A percentile compares a stretch with the other conserved stretches of the same genome.
These are phyloP conservation scores for Agrotis clavis DNA, from an alignment of 2,888 invertebrate species.

Conservation along the genomic window DNA sequence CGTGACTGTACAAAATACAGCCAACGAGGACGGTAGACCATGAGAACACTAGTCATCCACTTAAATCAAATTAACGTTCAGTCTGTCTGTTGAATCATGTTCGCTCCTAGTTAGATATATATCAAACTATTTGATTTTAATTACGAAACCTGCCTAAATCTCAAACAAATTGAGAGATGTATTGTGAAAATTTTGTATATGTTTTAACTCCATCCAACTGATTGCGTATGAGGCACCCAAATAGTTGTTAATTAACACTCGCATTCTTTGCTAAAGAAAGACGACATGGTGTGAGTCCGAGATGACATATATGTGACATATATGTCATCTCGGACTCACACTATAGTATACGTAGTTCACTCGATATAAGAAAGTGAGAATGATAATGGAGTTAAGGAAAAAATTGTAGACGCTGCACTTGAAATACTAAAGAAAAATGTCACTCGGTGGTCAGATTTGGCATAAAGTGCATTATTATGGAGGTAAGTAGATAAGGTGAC, in stretches of 20 bases:
- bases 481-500: constrained; percentile 39
- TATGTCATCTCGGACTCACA: too few species aligned
- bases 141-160: not conserved
- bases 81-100: constrained; percentile 1
- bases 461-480: constrained; percentile 1
- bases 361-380: not conserved
- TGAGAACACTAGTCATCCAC: constrained; percentile 29
- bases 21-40: constrained; percentile 16
- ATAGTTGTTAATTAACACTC: constrained; percentile 5
- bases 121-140: constrained; percentile 20
- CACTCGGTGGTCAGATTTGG: constrained; percentile 19
- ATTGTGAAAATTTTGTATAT: not conserved
- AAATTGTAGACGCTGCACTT: not conserved
- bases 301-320: too few species aligned
- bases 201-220: not conserved
- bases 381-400: too few species aligned
- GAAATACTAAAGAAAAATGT: not conserved
- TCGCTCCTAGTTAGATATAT: not conserved
- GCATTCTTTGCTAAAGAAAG: not conserved
- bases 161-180: not conserved
- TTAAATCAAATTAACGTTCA: constrained; percentile 29
- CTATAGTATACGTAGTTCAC: too few species aligned
- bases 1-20: not conserved
- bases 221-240: not conserved
- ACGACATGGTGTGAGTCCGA: not conserved